Evolutionary conservation across 2,113 vertebrate species (phyloP).

Genomic region (Paedocypris sp.): DNA sequence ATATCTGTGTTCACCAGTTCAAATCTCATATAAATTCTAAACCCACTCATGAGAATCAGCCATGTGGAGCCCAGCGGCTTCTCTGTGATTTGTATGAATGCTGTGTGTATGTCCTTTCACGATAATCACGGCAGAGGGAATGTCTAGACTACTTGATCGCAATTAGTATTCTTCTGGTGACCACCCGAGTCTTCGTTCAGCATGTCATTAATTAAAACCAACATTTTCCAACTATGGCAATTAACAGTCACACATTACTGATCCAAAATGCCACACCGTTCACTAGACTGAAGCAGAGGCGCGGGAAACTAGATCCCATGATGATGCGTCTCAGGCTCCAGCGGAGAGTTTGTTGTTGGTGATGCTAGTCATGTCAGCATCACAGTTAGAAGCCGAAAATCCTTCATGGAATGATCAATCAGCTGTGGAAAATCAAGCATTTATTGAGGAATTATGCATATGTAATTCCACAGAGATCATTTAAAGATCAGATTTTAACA

Average conservation of each 20-base stretch:
- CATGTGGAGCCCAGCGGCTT: too few species aligned
- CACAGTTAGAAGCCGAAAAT: too few species aligned
- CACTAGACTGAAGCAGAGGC: conserved; percentile 2
- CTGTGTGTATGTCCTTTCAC: not conserved
- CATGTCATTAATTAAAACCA: conserved; percentile 7
- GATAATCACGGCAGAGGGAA: not conserved
- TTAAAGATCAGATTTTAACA: too few species aligned
- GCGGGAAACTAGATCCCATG: not conserved
- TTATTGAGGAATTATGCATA: too few species aligned
- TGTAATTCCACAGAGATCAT: too few species aligned
- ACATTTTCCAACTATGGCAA: conserved; percentile 10
- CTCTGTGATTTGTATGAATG: too few species aligned
- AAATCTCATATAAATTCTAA: not conserved
- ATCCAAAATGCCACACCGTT: not conserved
- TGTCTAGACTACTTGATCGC: conserved; percentile 5
- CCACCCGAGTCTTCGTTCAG: not conserved
- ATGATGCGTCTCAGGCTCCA: too few species aligned
- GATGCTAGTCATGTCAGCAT: too few species aligned
- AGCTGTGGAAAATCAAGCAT: too few species aligned
- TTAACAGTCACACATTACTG: not conserved
- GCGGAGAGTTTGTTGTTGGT: not conserved
- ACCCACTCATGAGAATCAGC: too few species aligned
- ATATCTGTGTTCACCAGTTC: conserved; percentile 2
- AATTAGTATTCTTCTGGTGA: conserved; percentile 22
- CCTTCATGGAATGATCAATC: too few species aligned